phyloP scores from a whole-genome alignment of 2,888 invertebrate species.

The Drosophila gaucha region DNA sequence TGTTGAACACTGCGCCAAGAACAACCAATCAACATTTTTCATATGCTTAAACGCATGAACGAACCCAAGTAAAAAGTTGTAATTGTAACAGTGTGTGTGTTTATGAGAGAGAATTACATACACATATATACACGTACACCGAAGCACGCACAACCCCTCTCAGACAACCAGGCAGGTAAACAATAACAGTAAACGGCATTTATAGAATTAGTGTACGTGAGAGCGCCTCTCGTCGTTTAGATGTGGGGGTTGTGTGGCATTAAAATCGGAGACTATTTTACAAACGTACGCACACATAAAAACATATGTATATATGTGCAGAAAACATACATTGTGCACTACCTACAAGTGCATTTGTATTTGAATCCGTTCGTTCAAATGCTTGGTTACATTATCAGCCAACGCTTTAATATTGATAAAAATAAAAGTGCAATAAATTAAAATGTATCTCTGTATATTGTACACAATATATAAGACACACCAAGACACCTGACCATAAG shows the following conservation, averaged over 20 bases:
- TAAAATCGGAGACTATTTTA: slow-evolving; percentile 44
- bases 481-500: neutral
- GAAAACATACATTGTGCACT: slow-evolving; percentile 11
- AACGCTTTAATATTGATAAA: slow-evolving; percentile 36
- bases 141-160: slow-evolving; percentile 36
- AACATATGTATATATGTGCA: neutral
- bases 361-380: slow-evolving; percentile 4
- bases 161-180: slow-evolving; percentile 53
- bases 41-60: slow-evolving; percentile 44
- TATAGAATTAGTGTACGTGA: slow-evolving; percentile 34
- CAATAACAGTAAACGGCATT: slow-evolving; percentile 62
- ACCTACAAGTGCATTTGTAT: slow-evolving; percentile 21
- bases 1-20: slow-evolving; percentile 33
- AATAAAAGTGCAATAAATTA: slow-evolving; percentile 18
- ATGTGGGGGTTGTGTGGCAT: slow-evolving; percentile 51
- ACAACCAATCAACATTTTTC: slow-evolving; percentile 18
- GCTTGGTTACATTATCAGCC: slow-evolving; percentile 51
- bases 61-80: slow-evolving; percentile 41
- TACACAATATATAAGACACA: too few relatives aligned
- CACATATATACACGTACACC: slow-evolving; percentile 26
- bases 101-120: slow-evolving; percentile 12
- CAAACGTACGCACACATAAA: slow-evolving; percentile 9
- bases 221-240: slow-evolving; percentile 38
- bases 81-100: slow-evolving; percentile 32
- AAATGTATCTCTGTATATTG: neutral